Percentiles rank a stretch among this genome's conserved stretches.
phyloP scores from a whole-genome alignment of 2,797 vertebrate species.

The Mus spretus region DNA sequence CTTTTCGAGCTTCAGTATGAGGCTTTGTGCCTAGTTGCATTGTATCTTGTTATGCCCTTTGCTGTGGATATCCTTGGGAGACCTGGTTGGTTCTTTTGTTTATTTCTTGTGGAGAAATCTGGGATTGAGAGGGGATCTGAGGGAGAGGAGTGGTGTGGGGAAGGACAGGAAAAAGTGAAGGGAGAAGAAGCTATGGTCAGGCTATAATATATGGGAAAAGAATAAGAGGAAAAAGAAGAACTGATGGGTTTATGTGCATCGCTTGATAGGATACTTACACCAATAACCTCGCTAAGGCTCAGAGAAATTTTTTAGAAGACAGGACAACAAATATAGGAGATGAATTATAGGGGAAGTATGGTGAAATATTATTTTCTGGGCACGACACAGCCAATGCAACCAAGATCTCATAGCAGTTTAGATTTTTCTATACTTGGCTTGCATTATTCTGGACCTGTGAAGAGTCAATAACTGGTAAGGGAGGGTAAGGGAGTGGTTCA shows the following conservation, averaged over 20 bases:
- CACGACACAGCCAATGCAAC: accelerated
- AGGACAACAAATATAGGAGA: background rate
- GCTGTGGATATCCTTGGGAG: background rate
- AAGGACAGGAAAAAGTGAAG: background rate
- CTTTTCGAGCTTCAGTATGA: background rate
- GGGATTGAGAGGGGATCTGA: background rate
- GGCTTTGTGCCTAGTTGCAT: background rate
- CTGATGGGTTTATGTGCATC: background rate
- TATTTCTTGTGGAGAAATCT: background rate
- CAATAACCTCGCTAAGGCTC: no score
- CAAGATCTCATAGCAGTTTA: background rate
- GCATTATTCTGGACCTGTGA: background rate
- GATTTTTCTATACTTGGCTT: background rate
- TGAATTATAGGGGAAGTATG: background rate
- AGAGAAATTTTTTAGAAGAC: background rate
- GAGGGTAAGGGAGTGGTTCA: background rate
- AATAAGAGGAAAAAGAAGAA: background rate
- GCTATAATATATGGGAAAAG: background rate
- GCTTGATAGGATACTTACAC: background rate
- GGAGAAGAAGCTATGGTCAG: background rate
- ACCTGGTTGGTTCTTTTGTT: background rate
- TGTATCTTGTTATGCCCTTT: background rate
- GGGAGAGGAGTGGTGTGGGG: background rate
- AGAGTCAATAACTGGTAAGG: background rate
- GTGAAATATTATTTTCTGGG: no score